Evolutionary conservation across 2,888 invertebrate species (phyloP).

Genomic region (Spodoptera exigua): DNA sequence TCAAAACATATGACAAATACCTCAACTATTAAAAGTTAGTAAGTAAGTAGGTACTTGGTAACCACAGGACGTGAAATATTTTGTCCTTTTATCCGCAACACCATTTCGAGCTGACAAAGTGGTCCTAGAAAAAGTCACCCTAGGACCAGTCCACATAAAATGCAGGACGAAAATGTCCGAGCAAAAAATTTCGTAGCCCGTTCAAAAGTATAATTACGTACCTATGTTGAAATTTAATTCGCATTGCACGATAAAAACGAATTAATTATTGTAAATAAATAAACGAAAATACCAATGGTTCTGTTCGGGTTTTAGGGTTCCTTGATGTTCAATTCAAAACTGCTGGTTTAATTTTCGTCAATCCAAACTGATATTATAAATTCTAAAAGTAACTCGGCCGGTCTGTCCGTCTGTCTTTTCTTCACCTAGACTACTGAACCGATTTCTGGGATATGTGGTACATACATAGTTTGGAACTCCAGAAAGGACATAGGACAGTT

Average conservation of each 20-base stretch:
- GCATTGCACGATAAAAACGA: constrained; percentile 43
- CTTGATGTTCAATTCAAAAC: background rate
- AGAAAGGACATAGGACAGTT: too few species aligned
- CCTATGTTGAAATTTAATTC: constrained; percentile 51
- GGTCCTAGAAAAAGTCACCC: constrained; percentile 37
- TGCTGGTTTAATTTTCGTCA: too few species aligned
- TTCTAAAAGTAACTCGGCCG: too few species aligned
- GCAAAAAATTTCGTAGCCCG: constrained; percentile 40
- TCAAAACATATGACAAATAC: too few species aligned
- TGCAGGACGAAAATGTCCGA: constrained; percentile 21
- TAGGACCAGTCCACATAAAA: constrained; percentile 20
- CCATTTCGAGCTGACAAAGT: constrained; percentile 14
- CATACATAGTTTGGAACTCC: too few species aligned
- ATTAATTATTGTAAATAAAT: constrained; percentile 55
- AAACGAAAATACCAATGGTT: constrained; percentile 42
- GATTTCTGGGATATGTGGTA: too few species aligned
- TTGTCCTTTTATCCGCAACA: constrained; percentile 10
- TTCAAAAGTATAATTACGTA: constrained; percentile 51
- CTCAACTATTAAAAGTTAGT: too few species aligned
- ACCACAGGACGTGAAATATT: constrained; percentile 11
- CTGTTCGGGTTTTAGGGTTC: constrained; percentile 47
- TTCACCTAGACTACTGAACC: too few species aligned
- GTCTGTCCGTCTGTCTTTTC: too few species aligned
- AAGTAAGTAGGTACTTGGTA: too few species aligned
- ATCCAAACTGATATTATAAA: too few species aligned